These are phyloP conservation scores for Tonatia bakeri DNA, from an alignment of 2,113 vertebrate genomes.

Conservation along the genomic window DNA sequence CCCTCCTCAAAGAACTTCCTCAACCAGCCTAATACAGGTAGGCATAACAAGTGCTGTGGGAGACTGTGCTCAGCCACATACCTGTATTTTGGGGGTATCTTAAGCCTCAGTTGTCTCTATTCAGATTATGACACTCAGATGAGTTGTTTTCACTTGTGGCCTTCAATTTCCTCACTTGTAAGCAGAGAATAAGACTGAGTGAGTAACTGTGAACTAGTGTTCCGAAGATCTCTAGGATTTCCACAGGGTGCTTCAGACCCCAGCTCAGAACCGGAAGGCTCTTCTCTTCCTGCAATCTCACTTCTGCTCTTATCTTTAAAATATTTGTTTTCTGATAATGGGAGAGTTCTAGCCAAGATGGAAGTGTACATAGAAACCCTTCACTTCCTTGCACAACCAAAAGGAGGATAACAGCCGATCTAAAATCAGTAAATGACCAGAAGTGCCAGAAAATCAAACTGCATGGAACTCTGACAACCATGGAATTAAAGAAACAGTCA, in stretches of 20 bases:
- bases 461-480: too few species aligned
- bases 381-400: too few species aligned
- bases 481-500: too few species aligned
- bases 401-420: too few species aligned
- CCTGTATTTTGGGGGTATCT: rapidly evolving
- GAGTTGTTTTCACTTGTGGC: neutral
- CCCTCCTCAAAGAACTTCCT: neutral
- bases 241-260: neutral
- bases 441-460: too few species aligned
- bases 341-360: too few species aligned
- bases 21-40: neutral
- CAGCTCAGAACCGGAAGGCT: neutral
- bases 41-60: neutral
- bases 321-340: neutral
- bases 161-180: neutral
- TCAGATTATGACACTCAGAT: neutral
- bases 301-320: neutral
- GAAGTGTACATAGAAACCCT: too few species aligned
- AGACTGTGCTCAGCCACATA: rapidly evolving
- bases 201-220: neutral
- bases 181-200: neutral
- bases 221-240: neutral
- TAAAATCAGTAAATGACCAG: too few species aligned
- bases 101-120: neutral
- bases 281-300: neutral